Base-by-base conservation (phyloP, 2,797 vertebrate genomes). In the Trachurus trachurus region DNA sequence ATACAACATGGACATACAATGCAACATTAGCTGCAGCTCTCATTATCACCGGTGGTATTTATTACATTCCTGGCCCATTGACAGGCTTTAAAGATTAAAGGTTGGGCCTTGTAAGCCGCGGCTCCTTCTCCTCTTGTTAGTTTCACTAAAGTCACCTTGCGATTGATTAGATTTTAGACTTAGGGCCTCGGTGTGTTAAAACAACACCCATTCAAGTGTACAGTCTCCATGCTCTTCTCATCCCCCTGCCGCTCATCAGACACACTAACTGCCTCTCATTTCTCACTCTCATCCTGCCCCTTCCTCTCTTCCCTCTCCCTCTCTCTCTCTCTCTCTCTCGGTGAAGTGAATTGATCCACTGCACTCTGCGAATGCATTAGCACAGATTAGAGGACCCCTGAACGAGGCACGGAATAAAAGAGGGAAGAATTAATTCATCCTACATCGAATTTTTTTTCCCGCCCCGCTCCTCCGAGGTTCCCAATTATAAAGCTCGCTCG, bases 361-460 rank as follows among this genome's bases (percentile, higher is more conserved):
- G 77, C 80, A 71, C 80, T 86, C 85, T 68, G 63, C 52, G 39
- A 90, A 92, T 72, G 66, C 87, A 92, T 92, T 88, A 89, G 81
- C 70, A 71, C 68, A 91, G 94, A 93, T 94, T 93, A 93, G 77
- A 81, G 82, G 80, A 88, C 83, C 76, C 66, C 82, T 71, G 76
- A 81, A 89, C 68, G 77, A 80, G 75, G 63, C 65, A 62, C 19
- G 64, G 74, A 85, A 88, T 88, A 88, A 84, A 86, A 82, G 77
- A 39, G 67, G 84, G 78, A 88, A 78, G 76, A 92, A 92, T 93
- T 86, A 73, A 93, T 92, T 92, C 81, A 89, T 81, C 77, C 71
- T 22, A 50, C 82, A 88, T 87, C 39, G 84, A 90, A 90, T 90
- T 87, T 83, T 45, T 19, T 45, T 19, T 19, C 17, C 72, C 34